phyloP scores from a whole-genome alignment of 2,888 invertebrate species.

The Coenonympha arcania region DNA sequence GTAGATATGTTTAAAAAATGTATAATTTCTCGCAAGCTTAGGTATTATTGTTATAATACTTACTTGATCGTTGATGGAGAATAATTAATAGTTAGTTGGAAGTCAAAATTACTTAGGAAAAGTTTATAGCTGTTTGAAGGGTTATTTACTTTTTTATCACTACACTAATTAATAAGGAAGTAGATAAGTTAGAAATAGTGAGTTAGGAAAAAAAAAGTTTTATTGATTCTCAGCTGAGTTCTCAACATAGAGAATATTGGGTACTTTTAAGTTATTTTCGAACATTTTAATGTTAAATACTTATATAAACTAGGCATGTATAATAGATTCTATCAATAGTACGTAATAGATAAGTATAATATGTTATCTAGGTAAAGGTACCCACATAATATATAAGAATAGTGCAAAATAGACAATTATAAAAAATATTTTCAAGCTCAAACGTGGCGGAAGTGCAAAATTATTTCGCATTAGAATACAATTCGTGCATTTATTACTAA shows the following conservation, averaged over 20 bases:
- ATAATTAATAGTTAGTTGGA: not conserved
- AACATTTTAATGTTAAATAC: no score
- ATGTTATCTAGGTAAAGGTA: not conserved
- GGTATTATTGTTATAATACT: no score
- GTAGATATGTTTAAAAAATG: no score
- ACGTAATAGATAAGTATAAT: not conserved
- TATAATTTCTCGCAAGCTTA: no score
- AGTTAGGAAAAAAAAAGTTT: no score
- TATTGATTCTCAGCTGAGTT: no score
- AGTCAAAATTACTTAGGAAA: not conserved
- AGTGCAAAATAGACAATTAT: conserved; percentile 16
- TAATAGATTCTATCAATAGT: no score
- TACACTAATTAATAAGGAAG: not conserved
- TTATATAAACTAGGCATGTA: no score
- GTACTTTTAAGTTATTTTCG: no score
- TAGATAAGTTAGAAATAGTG: no score
- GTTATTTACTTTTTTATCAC: not conserved
- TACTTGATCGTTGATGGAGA: no score
- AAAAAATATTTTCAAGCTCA: conserved; percentile 28
- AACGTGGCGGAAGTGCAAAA: conserved; percentile 12
- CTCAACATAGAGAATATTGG: no score
- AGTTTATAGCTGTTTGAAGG: not conserved
- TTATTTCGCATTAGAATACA: not conserved
- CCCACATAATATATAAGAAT: not conserved
- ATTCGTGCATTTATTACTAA: conserved; percentile 2